Conservation (phyloP, 2,888 invertebrate species). For the Plutella xylostella region DNA sequence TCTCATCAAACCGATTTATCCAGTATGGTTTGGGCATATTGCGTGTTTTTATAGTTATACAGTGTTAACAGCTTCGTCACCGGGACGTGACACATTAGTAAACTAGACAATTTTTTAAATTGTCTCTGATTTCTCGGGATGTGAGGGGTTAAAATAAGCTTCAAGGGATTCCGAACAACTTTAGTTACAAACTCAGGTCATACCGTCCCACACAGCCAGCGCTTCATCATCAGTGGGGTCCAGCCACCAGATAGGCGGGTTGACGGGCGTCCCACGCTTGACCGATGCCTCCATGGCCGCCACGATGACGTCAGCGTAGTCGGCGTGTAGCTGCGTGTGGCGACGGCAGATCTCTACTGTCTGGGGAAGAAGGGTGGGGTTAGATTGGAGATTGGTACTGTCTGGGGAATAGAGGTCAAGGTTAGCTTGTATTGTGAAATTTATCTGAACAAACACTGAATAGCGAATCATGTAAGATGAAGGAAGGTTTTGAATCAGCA, state of each 20-base stretch:
- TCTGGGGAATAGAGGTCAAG: background rate
- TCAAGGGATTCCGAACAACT: background rate
- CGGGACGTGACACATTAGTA: no score
- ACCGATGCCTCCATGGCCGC: constrained; percentile 73
- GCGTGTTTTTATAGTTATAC: no score
- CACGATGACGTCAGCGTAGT: constrained; percentile 70
- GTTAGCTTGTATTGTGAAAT: background rate
- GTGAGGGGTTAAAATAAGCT: no score
- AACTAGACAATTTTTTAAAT: no score
- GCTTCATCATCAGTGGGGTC: constrained; percentile 77
- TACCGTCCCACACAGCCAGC: constrained; percentile 68
- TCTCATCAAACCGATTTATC: no score
- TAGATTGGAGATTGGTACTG: background rate
- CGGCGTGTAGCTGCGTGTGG: constrained; percentile 74
- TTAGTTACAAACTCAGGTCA: no score
- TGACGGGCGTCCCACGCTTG: constrained; percentile 76
- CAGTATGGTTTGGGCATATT: no score
- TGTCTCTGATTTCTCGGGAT: no score
- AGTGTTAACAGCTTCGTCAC: no score
- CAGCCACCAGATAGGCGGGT: constrained; percentile 90
- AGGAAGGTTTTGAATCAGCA: no score
- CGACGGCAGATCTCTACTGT: constrained; percentile 72
- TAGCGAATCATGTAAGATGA: no score
- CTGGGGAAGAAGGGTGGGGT: constrained; percentile 30
- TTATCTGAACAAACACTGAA: no score